Evolutionary conservation across 2,888 invertebrate genomes (phyloP), one percentile per base, ranked within the genome.

Genomic region (Geotrupes spiniger): DNA sequence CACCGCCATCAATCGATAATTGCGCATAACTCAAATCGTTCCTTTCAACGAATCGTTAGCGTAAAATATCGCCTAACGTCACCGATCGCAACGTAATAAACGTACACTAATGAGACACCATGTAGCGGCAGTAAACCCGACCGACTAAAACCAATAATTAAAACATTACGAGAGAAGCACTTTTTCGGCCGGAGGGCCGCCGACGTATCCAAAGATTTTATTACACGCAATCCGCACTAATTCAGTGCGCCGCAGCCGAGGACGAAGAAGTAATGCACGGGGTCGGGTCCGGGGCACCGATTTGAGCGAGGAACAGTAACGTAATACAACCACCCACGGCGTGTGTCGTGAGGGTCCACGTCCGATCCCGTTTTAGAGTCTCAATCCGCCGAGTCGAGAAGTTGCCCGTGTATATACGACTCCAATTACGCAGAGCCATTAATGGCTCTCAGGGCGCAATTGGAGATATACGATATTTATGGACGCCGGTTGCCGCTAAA

Each of bases 311-410:
- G n/a, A 48, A 53, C 53, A 53, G 55, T 57, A 58, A 57, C 55
- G 57, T 58, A 54, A 52, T 52, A 45, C 52, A 55, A 54, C 60
- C 60, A 58, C 60, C 60, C 60, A 58, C 60, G 47, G 59, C 45
- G 59, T 58, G 45, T 55, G 55, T 60, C 58, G 56, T 58, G 55
- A 54, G 54, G 14, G 16, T 44, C 44, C 44, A 38, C 38, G 44
- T 44, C 28, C 29, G 12, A 37, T 38, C 29, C 37, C 36, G 37
- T 21, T 21, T 36, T 14, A 36, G 21, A 38, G 29, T 21, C 37
- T 46, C 46, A 44, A 53, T 37, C 42, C 51, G 41, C 47, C 49
- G 39, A 46, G 49, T 42, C 46, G 43, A 42, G 39, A 51, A 49
- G 45, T 55, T 53, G 46, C 48, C 49, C 51, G 51, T 46, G n/a